Conservation (phyloP, 2,888 invertebrate genomes). For the Cabera pusaria region DNA sequence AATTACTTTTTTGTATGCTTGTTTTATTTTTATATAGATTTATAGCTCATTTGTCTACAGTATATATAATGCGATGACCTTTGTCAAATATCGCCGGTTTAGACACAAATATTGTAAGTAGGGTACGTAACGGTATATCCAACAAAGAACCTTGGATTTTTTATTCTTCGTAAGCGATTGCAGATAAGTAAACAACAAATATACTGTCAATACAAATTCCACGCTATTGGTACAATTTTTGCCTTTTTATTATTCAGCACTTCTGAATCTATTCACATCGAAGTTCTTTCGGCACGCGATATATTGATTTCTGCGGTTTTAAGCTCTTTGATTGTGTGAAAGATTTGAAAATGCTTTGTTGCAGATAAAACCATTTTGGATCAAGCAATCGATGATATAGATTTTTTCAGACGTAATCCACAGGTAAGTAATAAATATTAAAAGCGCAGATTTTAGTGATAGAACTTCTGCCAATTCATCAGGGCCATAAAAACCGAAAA, state of each 20-base stretch:
- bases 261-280: slow-evolving; percentile 44
- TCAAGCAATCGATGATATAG: slow-evolving; percentile 85
- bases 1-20: no score
- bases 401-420: slow-evolving; percentile 82
- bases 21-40: no score
- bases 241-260: slow-evolving; percentile 53
- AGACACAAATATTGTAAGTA: no score
- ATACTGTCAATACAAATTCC: slow-evolving; percentile 24
- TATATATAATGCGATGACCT: no score
- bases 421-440: slow-evolving; percentile 78
- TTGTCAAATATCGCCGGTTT: no score
- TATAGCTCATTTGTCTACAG: no score
- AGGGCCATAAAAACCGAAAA: no score
- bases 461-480: no score
- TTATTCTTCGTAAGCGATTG: slow-evolving; percentile 12
- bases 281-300: slow-evolving; percentile 53
- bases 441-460: no score
- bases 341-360: slow-evolving; percentile 42
- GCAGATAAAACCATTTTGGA: slow-evolving; percentile 87
- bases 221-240: slow-evolving; percentile 26
- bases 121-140: no score
- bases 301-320: slow-evolving; percentile 39
- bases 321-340: slow-evolving; percentile 22
- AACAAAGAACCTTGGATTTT: slow-evolving; percentile 7
- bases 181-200: slow-evolving; percentile 21